phyloP scores from a whole-genome alignment of 1,140 invertebrate species.

The Megalonaias nervosa region DNA sequence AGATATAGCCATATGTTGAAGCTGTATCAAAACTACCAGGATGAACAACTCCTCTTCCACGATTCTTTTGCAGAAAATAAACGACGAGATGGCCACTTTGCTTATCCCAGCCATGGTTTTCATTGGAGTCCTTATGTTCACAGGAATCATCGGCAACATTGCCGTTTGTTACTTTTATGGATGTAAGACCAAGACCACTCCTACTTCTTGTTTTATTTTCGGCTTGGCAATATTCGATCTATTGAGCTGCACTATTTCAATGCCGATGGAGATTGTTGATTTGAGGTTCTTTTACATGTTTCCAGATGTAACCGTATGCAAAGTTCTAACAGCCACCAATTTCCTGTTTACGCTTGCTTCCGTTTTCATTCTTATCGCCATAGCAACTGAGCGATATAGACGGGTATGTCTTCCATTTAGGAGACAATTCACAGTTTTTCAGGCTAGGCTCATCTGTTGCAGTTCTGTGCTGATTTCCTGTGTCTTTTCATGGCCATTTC shows the following conservation, averaged over 20 bases:
- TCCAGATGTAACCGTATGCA: conserved; percentile 32
- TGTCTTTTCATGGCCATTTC: conserved; percentile 20
- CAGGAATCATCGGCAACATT: conserved; percentile 51
- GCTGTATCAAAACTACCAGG: too few species aligned
- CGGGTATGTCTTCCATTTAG: conserved; percentile 47
- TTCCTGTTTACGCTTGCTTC: conserved; percentile 38
- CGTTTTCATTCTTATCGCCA: conserved; percentile 38
- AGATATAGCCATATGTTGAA: too few species aligned
- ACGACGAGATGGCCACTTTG: conserved; percentile 41
- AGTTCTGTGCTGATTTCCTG: conserved; percentile 5
- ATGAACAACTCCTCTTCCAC: too few species aligned
- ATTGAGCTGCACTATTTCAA: conserved; percentile 49
- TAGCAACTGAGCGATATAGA: conserved; percentile 48
- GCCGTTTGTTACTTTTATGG: conserved; percentile 54
- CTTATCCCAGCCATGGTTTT: conserved; percentile 46
- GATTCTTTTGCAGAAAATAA: conserved; percentile 28
- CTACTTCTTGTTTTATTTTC: conserved; percentile 48
- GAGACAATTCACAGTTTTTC: conserved; percentile 23
- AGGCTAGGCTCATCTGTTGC: conserved; percentile 17
- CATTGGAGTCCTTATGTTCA: conserved; percentile 41
- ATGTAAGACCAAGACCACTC: conserved; percentile 40
- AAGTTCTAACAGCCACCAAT: conserved; percentile 34
- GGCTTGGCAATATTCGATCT: conserved; percentile 50
- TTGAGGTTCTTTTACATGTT: conserved; percentile 46
- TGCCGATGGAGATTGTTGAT: conserved; percentile 51